Conservation (phyloP, 2,888 invertebrate genomes). For the Bimastos eiseni region DNA sequence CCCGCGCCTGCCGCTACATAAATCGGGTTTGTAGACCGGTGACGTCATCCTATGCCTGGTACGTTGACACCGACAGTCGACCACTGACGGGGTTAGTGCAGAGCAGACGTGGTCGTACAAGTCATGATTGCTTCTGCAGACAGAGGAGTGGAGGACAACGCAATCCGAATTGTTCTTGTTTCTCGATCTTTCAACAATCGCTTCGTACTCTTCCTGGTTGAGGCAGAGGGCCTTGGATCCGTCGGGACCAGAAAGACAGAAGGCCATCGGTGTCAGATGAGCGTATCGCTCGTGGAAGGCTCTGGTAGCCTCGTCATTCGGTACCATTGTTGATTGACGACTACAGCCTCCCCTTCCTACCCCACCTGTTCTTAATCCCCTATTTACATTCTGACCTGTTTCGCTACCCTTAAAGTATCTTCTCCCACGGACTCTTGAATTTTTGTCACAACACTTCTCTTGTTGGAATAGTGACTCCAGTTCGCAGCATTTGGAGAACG, state of each 20-base stretch:
- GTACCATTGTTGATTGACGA: neutral
- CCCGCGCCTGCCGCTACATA: neutral
- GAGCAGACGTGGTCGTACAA: neutral
- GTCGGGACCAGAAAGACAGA: neutral
- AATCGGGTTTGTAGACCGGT: neutral
- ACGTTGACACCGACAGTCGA: neutral
- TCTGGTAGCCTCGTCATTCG: neutral
- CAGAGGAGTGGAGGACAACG: neutral
- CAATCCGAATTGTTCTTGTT: neutral
- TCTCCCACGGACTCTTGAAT: neutral
- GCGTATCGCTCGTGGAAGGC: conserved; percentile 5
- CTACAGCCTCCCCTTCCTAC: neutral
- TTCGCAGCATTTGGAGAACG: neutral
- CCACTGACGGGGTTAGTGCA: neutral
- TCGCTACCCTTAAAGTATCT: neutral
- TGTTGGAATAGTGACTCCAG: conserved; percentile 7
- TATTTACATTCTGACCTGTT: neutral
- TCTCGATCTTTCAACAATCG: conserved; percentile 17
- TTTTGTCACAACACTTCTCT: neutral
- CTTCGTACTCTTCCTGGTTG: neutral
- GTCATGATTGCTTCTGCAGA: neutral
- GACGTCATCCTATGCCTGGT: neutral
- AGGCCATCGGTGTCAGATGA: neutral
- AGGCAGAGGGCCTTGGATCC: conserved; percentile 9
- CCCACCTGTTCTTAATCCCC: neutral